These are phyloP conservation scores for Lutraria rhynchaena DNA, from an alignment of 1,140 invertebrate genomes.

Conservation along the genomic window DNA sequence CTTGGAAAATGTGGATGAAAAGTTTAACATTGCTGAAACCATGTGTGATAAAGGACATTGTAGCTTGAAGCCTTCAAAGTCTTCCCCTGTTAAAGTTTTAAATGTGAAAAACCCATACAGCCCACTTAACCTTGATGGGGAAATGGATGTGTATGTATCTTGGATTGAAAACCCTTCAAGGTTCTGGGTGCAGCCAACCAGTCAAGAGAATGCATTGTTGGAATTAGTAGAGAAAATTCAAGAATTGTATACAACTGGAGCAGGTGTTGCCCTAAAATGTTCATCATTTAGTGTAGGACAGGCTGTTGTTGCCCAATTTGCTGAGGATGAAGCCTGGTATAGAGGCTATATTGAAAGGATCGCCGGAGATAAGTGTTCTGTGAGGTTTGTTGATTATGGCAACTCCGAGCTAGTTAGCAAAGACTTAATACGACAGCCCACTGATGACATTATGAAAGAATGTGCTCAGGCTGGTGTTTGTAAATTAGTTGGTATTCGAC, in stretches of 20 bases:
- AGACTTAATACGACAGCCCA: constrained; percentile 45
- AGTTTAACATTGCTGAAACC: constrained; percentile 61
- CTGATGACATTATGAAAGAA: constrained; percentile 61
- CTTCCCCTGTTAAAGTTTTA: constrained; percentile 22
- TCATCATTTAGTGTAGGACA: constrained; percentile 5
- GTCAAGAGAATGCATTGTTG: constrained; percentile 79
- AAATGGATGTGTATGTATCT: constrained; percentile 69
- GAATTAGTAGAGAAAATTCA: constrained; percentile 81
- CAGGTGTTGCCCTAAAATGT: constrained; percentile 1
- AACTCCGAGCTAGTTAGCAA: constrained; percentile 74
- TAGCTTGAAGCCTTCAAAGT: neutral
- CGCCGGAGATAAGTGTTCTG: constrained; percentile 84
- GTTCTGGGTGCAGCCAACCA: constrained; percentile 83
- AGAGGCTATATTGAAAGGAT: constrained; percentile 88
- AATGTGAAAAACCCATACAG: constrained; percentile 56
- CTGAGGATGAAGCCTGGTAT: constrained; percentile 89
- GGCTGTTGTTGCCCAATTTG: constrained; percentile 86
- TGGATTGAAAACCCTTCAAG: constrained; percentile 80
- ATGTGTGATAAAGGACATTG: constrained; percentile 64
- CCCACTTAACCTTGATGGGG: constrained; percentile 18
- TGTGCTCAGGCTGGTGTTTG: constrained; percentile 69
- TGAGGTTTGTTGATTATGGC: constrained; percentile 90
- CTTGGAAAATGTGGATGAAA: constrained; percentile 62
- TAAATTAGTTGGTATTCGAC: constrained; percentile 67
- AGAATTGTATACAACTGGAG: constrained; percentile 64